Conservation (phyloP, 2,797 vertebrate genomes). For the Muscicapa comitata region DNA sequence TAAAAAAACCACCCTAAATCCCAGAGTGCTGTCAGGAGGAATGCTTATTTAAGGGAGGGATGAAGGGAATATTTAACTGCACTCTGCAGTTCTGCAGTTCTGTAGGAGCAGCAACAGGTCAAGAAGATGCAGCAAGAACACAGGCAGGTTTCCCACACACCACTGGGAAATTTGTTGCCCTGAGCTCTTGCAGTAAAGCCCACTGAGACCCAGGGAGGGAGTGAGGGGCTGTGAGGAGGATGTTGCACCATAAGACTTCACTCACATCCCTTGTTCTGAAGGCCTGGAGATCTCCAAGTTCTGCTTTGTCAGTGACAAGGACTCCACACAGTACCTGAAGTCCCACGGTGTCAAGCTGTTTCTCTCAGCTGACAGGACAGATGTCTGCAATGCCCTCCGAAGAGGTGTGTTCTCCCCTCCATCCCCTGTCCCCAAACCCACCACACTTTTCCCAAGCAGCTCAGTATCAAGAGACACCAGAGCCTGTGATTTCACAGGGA, state of each 20-base stretch:
- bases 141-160: neutral
- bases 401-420: conserved; percentile 51
- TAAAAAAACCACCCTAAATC: neutral
- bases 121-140: neutral
- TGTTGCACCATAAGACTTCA: neutral
- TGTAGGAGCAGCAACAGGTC: neutral
- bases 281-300: conserved; percentile 77
- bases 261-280: neutral
- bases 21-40: neutral
- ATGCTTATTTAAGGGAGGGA: neutral
- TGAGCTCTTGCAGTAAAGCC: neutral
- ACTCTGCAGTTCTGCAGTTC: neutral
- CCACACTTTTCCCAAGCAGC: neutral
- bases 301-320: conserved; percentile 70
- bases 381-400: conserved; percentile 66
- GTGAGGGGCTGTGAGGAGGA: neutral
- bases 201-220: accelerated
- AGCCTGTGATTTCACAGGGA: neutral
- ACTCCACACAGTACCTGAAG: conserved; percentile 67
- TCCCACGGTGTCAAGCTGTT: conserved; percentile 72
- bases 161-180: neutral
- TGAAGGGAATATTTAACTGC: neutral
- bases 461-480: neutral
- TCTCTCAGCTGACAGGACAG: conserved; percentile 71
- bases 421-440: neutral